Conservation (phyloP, 1,140 invertebrate species). For the Radopholus similis region DNA sequence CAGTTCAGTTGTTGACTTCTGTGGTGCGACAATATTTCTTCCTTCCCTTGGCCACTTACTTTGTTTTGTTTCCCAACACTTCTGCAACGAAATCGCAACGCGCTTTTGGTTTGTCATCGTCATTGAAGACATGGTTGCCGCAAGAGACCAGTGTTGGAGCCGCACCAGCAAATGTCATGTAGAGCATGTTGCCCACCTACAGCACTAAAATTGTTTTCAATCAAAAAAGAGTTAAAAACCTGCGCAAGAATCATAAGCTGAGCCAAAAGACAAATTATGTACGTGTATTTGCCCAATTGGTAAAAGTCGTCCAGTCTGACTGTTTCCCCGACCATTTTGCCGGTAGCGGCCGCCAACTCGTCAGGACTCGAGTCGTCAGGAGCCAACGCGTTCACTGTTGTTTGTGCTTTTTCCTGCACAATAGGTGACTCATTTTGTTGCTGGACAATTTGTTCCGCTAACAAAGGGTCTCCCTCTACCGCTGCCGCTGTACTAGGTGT, state of each 20-base stretch:
- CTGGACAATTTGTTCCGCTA: background rate
- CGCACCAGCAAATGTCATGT: slow-evolving; percentile 32
- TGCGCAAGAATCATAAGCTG: slow-evolving; percentile 24
- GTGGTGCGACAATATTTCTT: slow-evolving; percentile 12
- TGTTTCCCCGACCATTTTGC: slow-evolving; percentile 1
- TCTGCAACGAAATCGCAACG: slow-evolving; percentile 11
- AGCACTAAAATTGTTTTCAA: background rate
- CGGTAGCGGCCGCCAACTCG: background rate
- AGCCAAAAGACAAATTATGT: slow-evolving; percentile 18
- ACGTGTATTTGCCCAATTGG: slow-evolving; percentile 16
- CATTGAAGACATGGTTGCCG: slow-evolving; percentile 9
- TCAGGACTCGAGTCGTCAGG: background rate
- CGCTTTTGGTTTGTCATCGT: slow-evolving; percentile 14
- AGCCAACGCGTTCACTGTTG: background rate
- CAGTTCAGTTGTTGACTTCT: background rate
- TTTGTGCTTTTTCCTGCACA: background rate
- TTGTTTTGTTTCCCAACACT: background rate
- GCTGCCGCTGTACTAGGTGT: background rate
- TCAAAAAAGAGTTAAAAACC: background rate
- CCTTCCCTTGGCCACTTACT: background rate
- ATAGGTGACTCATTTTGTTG: background rate
- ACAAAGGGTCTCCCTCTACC: background rate
- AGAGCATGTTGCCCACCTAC: slow-evolving; percentile 27
- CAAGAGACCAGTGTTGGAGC: slow-evolving; percentile 28
- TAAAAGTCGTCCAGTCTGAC: slow-evolving; percentile 12